phyloP scores from a whole-genome alignment of 2,888 invertebrate genomes.

The Parnassius apollo region DNA sequence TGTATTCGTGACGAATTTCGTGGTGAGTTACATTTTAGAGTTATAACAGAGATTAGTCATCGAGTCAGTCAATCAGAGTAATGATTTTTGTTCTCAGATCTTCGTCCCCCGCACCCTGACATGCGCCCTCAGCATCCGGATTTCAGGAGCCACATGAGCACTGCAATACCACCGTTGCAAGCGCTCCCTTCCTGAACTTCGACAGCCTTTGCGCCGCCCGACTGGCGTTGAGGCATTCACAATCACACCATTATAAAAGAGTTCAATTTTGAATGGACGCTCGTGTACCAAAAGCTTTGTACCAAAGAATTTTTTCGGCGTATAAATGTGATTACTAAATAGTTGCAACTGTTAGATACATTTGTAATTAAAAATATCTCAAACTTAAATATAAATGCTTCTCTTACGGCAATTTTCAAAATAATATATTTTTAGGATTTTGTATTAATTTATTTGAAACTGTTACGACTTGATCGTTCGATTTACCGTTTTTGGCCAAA shows the following conservation, averaged over 20 bases:
- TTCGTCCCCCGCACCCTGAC: conserved; percentile 61
- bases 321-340: conserved; percentile 19
- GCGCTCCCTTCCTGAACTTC: conserved; percentile 73
- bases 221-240: conserved; percentile 67
- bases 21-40: too few species aligned
- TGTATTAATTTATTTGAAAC: too few species aligned
- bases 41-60: too few species aligned
- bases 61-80: too few species aligned
- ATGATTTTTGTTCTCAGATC: conserved; percentile 44
- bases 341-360: conserved; percentile 4
- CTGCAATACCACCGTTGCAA: conserved; percentile 62
- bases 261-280: conserved; percentile 18
- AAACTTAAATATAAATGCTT: too few species aligned
- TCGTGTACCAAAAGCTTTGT: conserved; percentile 20
- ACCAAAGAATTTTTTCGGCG: conserved; percentile 32
- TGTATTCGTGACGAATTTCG: too few species aligned
- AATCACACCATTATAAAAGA: neutral
- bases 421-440: too few species aligned
- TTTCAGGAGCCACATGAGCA: conserved; percentile 59
- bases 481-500: too few species aligned
- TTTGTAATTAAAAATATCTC: conserved; percentile 11
- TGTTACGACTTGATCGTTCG: too few species aligned
- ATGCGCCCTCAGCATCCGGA: conserved; percentile 62
- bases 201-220: conserved; percentile 70
- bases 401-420: too few species aligned